Evolutionary conservation across 2,888 invertebrate species (phyloP), one percentile per base, ranked within the genome.

Genomic region (Psylliodes chrysocephalus): DNA sequence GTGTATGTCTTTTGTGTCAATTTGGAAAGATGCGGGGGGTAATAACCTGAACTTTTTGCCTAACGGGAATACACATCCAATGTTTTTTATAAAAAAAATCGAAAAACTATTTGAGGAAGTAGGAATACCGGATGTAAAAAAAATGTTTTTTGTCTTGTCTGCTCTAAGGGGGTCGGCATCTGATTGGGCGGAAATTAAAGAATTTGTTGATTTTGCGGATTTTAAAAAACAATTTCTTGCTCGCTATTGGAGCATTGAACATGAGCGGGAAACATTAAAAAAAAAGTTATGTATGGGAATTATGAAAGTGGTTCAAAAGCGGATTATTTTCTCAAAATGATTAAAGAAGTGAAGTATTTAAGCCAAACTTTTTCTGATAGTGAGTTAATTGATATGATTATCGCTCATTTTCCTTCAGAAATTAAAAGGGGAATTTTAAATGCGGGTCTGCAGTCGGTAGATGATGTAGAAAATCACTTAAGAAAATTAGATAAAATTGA

Each of bases 401-500:
- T 51, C 8, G 61, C 57, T 42, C 62, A 62, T 62, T 67, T 67
- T 60, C 7, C 60, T 2, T 17, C 55, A 2, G 63, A 68, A 17
- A 40, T 68, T 8, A 49, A 52, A 19, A 52, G 63, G 25, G 68
- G 65, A 30, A 60, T 68, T 18, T 28, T 68, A 6, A 63, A 60
- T 1, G 44, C 53, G 28, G 64, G 63, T n/a, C 33, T 61, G 7
- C 28, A 30, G 15, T 60, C 46, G 3, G n/a, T 60, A 5, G 68
- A 68, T n/a, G 60, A 55, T 5, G 56, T 68, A 2, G 68, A 68
- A 28, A 56, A 60, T 15, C 63, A 66, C 33, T 47, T 68, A 14
- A 42, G 30, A 3, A 63, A 62, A 55, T 53, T 66, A 7, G 68
- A 66, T 22, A 56, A 53, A 7, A 5, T 25, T 5, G 25, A 25